phyloP scores from a whole-genome alignment of 2,888 invertebrate genomes.

The Luffia ferchaultella region DNA sequence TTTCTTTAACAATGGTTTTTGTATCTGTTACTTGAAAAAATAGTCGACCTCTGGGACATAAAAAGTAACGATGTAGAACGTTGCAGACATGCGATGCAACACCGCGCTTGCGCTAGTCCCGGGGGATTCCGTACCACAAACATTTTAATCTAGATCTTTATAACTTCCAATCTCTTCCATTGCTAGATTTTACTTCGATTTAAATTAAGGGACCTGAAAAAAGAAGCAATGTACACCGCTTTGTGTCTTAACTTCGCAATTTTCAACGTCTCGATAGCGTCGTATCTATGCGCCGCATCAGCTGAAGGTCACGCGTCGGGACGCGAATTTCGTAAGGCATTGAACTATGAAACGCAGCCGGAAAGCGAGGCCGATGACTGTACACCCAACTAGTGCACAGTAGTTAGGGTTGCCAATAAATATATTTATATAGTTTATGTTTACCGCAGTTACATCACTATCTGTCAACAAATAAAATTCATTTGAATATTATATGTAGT shows the following conservation, averaged over 20 bases:
- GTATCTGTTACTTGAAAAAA: too few species aligned
- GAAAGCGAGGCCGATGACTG: conserved; percentile 52
- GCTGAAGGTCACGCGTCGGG: conserved; percentile 38
- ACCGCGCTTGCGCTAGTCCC: background rate
- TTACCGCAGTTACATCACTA: too few species aligned
- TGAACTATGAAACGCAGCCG: conserved; percentile 52
- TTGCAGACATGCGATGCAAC: background rate
- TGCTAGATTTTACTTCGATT: background rate
- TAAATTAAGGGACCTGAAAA: background rate
- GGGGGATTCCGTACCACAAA: too few species aligned
- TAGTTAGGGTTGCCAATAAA: conserved; percentile 23
- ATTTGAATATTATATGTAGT: too few species aligned
- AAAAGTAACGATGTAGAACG: background rate
- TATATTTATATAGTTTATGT: background rate
- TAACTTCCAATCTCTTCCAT: too few species aligned
- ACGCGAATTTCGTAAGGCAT: conserved; percentile 37
- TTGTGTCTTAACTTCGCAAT: background rate
- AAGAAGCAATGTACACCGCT: background rate
- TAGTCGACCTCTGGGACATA: background rate
- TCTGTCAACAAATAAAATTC: too few species aligned
- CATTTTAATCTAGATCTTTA: too few species aligned
- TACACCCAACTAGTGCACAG: conserved; percentile 30
- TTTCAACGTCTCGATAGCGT: background rate
- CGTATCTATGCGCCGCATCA: conserved; percentile 23
- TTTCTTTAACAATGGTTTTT: too few species aligned